phyloP scores from a whole-genome alignment of 2,113 vertebrate genomes.

The Empidonax alnorum region DNA sequence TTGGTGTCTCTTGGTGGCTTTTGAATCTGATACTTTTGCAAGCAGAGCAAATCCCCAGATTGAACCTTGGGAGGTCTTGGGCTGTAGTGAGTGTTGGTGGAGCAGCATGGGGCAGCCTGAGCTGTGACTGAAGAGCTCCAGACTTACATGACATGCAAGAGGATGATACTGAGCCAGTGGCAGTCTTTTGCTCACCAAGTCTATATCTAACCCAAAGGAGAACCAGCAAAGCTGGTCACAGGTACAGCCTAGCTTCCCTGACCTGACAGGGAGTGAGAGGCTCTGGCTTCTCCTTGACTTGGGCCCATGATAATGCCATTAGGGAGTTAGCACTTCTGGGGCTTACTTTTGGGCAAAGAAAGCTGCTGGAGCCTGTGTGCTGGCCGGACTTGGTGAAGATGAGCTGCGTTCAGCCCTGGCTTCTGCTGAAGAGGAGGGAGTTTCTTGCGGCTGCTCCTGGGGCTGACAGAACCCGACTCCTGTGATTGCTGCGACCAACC shows the following conservation, averaged over 20 bases:
- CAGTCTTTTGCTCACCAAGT: not conserved
- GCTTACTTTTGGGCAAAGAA: constrained; percentile 60
- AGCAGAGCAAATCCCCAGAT: not conserved
- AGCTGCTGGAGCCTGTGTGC: not conserved
- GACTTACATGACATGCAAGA: not conserved
- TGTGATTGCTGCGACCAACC: constrained; percentile 82
- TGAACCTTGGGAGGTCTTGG: fast-evolving
- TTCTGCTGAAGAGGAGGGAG: not conserved
- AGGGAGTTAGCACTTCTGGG: not conserved
- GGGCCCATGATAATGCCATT: not conserved
- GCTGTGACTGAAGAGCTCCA: not conserved
- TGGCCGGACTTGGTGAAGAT: not conserved
- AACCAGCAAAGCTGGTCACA: not conserved
- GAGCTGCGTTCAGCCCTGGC: not conserved
- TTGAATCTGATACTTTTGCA: not conserved
- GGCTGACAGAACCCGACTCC: constrained; percentile 17
- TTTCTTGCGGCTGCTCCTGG: not conserved
- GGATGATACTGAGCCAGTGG: not conserved
- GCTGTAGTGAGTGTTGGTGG: not conserved
- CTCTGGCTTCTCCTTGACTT: not conserved
- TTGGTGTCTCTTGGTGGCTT: not conserved
- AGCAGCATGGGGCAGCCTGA: not conserved
- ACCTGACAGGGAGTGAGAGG: not conserved
- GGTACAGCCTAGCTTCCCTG: not conserved
- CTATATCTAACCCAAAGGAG: not conserved